Conservation (phyloP, 2,888 invertebrate species). For the Pherbina coryleti region DNA sequence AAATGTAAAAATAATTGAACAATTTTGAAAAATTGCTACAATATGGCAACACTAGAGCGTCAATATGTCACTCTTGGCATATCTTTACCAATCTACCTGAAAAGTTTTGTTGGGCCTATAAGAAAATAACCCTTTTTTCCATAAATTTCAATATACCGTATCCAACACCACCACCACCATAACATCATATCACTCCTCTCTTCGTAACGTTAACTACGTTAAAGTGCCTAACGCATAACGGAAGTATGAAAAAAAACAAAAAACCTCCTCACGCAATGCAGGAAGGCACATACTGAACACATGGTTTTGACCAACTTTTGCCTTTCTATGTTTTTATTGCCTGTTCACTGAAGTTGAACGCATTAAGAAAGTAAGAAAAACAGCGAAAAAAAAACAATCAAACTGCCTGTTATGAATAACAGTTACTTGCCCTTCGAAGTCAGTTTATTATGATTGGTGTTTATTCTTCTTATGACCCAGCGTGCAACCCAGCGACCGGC, state of each 20-base stretch:
- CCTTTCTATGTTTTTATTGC: background rate
- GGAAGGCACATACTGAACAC: background rate
- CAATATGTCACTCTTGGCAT: too few species aligned
- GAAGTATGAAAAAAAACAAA: background rate
- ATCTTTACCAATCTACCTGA: background rate
- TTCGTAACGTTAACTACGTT: background rate
- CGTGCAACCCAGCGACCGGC: background rate
- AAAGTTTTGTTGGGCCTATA: background rate
- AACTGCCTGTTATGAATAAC: background rate
- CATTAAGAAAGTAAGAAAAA: too few species aligned
- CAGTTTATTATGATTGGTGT: background rate
- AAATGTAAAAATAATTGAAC: background rate
- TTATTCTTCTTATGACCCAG: background rate
- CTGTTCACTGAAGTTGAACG: conserved; percentile 3
- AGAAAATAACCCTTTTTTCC: background rate
- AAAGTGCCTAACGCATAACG: background rate
- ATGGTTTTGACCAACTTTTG: conserved; percentile 15
- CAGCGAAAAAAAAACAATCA: background rate
- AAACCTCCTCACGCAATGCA: background rate
- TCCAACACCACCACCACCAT: background rate
- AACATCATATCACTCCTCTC: too few species aligned
- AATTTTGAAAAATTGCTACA: too few species aligned
- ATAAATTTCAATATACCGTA: background rate
- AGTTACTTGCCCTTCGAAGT: conserved; percentile 5
- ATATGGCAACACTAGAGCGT: too few species aligned